Percentiles rank a stretch among this genome's conserved stretches.
Conservation (phyloP, 2,797 vertebrate genomes). For the Siniperca scherzeri region DNA sequence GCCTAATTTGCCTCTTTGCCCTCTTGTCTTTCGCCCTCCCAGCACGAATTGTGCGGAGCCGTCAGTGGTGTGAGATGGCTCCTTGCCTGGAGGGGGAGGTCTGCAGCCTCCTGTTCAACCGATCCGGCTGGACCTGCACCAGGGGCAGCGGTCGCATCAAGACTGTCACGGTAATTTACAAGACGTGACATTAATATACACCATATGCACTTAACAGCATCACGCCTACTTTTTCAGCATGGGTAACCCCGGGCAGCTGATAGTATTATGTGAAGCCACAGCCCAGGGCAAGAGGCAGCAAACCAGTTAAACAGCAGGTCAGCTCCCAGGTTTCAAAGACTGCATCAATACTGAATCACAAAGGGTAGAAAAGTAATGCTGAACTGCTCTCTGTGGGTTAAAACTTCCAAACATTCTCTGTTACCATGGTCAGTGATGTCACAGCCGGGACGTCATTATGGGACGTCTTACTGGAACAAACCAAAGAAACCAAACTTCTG, state of each 20-base stretch:
- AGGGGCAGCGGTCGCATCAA: constrained; percentile 90
- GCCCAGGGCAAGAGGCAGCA: constrained; percentile 14
- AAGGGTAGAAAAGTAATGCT: neutral
- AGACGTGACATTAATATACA: constrained; percentile 53
- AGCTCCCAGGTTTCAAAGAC: constrained; percentile 26
- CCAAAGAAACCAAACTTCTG: neutral
- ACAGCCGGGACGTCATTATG: neutral
- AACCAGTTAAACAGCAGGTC: constrained; percentile 31
- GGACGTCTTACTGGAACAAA: neutral
- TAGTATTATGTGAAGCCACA: constrained; percentile 27
- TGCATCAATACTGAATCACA: constrained; percentile 21
- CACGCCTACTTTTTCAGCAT: constrained; percentile 17
- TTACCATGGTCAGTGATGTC: neutral
- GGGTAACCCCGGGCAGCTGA: neutral
- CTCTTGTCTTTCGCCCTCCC: constrained; percentile 47
- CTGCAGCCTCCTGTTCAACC: constrained; percentile 89
- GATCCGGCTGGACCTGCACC: constrained; percentile 91
- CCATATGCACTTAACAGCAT: constrained; percentile 55
- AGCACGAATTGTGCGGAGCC: constrained; percentile 89
- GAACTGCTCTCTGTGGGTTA: constrained; percentile 6
- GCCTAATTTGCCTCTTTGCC: constrained; percentile 51
- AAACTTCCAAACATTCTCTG: neutral
- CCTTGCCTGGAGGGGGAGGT: constrained; percentile 90
- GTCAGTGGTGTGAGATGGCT: constrained; percentile 91
- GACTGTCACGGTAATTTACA: constrained; percentile 88